A percentile compares a stretch with the other conserved stretches of the same genome.
phyloP scores from a whole-genome alignment of 2,113 vertebrate genomes.

The Aix galericulata region DNA sequence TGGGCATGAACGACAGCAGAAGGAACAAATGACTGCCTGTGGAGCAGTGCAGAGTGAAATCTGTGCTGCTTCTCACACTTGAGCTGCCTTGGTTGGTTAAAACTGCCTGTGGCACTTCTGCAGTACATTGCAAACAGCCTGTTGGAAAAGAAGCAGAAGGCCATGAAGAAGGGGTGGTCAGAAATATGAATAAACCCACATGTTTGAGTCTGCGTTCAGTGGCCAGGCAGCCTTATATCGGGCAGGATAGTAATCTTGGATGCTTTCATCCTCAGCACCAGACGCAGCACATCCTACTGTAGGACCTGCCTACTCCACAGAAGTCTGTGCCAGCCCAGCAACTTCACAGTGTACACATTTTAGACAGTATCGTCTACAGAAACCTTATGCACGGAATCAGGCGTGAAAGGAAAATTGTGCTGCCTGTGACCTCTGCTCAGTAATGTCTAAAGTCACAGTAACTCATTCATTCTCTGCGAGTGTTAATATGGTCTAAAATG shows the following conservation, averaged over 20 bases:
- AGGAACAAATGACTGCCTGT: neutral
- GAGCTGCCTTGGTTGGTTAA: fast-evolving
- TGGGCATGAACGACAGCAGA: neutral
- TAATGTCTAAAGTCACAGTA: neutral
- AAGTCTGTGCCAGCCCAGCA: neutral
- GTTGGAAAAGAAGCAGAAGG: neutral
- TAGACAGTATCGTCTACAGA: neutral
- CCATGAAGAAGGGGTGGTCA: neutral
- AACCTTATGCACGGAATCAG: neutral
- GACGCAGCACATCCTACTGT: neutral
- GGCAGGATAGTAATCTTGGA: neutral
- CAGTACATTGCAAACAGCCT: neutral
- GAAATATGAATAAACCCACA: neutral
- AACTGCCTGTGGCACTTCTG: neutral
- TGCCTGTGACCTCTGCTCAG: neutral
- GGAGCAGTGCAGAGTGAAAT: neutral
- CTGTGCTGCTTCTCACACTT: neutral
- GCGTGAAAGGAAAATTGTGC: neutral
- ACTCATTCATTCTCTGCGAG: neutral
- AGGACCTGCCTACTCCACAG: neutral
- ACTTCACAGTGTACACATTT: neutral
- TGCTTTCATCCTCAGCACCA: neutral
- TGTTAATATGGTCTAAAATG: neutral
- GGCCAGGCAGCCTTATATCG: neutral
- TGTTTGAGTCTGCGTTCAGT: neutral